Evolutionary conservation across 1,140 invertebrate species (phyloP), one percentile per base, ranked within the genome.

Genomic region (Trypoxylus dichotomus): DNA sequence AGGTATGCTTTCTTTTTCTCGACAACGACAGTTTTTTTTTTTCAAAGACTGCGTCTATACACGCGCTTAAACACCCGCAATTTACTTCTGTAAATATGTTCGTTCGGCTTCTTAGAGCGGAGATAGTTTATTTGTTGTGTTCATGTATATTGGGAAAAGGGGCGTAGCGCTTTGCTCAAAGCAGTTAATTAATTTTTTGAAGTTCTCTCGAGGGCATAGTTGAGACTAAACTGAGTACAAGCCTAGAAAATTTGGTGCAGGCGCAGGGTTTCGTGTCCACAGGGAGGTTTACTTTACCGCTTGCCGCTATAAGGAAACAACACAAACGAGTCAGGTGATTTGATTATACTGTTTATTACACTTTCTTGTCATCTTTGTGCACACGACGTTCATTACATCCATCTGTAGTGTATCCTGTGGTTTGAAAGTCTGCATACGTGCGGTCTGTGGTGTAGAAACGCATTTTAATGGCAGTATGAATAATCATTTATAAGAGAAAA

Each of bases 271-370:
- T 89, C 84, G 72, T 81, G 54, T 79, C 80, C 32, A 79, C 82
- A n/a, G 82, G 82, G 41, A 79, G 82, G 76, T 81, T 83, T 74
- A 83, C 82, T 60, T 77, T 83, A 77, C 82, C 82, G 13, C 77
- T 89, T 85, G 89, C 88, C 83, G 88, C 88, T 84, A 89, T 89
- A 86, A 87, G 89, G 88, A 88, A 87, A 83, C 88, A 88, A 83
- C 89, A 89, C 81, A 90, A 90, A 83, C 86, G 89, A 80, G 89
- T 88, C 86, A 89, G 89, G 89, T 90, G 88, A 68, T 68, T 68
- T 29, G 21, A 54, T 37, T 76, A 79, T 83, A 54, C 13, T 58
- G 41, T 41, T 68, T 68, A 25, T 68, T 68, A 68, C 60, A 68
- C 60, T 27, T 24, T 68, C 24, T 10, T 68, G 24, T 68, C 60